These are phyloP conservation scores for Acronicta psi DNA, from an alignment of 2,888 invertebrate genomes.

Conservation along the genomic window DNA sequence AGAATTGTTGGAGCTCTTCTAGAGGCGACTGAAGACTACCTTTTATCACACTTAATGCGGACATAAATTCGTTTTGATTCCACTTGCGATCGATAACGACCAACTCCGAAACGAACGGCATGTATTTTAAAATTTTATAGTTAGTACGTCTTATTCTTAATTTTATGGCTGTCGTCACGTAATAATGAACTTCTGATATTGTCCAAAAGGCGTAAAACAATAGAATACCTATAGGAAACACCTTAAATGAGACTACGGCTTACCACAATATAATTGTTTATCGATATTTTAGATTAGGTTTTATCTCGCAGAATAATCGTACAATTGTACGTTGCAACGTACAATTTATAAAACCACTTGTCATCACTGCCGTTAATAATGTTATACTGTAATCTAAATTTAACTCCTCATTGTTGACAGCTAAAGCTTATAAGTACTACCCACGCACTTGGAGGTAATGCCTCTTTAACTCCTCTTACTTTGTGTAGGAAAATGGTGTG, in stretches of 20 bases:
- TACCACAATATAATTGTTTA: no score
- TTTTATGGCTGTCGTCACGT: no score
- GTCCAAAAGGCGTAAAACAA: not conserved
- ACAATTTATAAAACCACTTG: constrained; percentile 3
- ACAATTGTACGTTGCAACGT: not conserved
- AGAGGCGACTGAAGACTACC: not conserved
- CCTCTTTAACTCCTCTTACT: constrained; percentile 21
- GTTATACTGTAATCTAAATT: constrained; percentile 31
- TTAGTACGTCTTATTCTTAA: not conserved
- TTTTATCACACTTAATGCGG: not conserved
- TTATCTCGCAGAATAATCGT: no score
- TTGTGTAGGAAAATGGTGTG: constrained; percentile 20
- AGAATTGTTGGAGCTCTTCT: not conserved
- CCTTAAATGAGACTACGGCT: no score
- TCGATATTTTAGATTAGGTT: no score
- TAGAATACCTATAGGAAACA: no score
- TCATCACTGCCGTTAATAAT: constrained; percentile 27
- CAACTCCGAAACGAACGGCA: no score
- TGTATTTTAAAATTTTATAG: not conserved
- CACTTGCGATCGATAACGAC: not conserved
- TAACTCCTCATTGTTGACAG: constrained; percentile 29
- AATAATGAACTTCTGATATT: no score
- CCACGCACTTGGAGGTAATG: constrained; percentile 24
- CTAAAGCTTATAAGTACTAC: constrained; percentile 23
- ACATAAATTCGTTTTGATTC: not conserved